phyloP scores from a whole-genome alignment of 2,888 invertebrate species.

The Dasypolia templi region DNA sequence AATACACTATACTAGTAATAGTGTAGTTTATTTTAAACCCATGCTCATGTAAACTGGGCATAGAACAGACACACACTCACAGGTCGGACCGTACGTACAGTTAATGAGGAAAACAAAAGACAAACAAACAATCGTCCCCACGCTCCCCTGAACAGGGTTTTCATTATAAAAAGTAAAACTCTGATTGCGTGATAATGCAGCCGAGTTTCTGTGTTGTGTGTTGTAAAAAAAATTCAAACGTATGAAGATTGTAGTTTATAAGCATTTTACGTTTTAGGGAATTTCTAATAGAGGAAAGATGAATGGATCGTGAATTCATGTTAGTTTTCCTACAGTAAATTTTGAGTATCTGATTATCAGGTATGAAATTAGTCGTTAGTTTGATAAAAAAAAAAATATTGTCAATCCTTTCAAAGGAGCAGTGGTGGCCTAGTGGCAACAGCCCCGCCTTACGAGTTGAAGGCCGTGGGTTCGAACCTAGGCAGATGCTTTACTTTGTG shows the following conservation, averaged over 20 bases:
- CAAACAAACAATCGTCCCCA: not conserved
- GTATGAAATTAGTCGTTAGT: too few relatives aligned
- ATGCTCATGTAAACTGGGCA: too few relatives aligned
- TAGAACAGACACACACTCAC: not conserved
- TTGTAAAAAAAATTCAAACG: constrained; percentile 1
- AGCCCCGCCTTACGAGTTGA: too few relatives aligned
- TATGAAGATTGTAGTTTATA: constrained; percentile 1
- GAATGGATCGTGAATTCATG: fast-evolving
- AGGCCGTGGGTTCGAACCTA: too few relatives aligned
- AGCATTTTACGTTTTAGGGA: not conserved
- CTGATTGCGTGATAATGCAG: constrained; percentile 20
- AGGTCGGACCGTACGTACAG: not conserved
- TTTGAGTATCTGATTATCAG: too few relatives aligned
- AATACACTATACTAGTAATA: too few relatives aligned
- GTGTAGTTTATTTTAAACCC: too few relatives aligned
- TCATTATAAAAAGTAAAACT: constrained; percentile 37
- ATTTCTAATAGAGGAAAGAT: not conserved
- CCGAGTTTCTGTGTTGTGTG: constrained; percentile 1
- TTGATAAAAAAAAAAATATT: too few relatives aligned
- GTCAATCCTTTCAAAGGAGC: too few relatives aligned
- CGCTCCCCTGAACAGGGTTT: constrained; percentile 27
- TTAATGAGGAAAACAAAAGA: constrained; percentile 46
- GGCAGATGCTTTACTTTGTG: too few relatives aligned
- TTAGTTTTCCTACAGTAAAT: too few relatives aligned
- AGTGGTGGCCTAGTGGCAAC: too few relatives aligned